Percentiles rank a stretch among this genome's conserved stretches.
phyloP scores from a whole-genome alignment of 2,888 invertebrate species.

The Dryomyza anilis region DNA sequence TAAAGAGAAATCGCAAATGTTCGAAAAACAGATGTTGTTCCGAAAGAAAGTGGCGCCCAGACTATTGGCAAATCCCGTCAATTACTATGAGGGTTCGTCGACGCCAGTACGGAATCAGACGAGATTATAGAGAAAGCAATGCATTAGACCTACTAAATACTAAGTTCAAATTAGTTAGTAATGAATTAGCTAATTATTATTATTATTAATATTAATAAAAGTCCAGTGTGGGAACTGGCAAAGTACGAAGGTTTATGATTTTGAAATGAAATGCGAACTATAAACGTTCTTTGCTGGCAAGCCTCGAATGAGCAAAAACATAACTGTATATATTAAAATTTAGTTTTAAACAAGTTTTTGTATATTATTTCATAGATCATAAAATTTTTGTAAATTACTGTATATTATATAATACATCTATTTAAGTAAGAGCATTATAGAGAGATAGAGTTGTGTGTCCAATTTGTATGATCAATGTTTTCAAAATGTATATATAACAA shows the following conservation, averaged over 20 bases:
- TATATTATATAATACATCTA: neutral
- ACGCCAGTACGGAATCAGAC: conserved; percentile 37
- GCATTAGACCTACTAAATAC: too few species aligned
- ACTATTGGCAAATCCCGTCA: conserved; percentile 59
- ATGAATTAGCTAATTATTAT: too few species aligned
- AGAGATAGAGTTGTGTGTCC: neutral
- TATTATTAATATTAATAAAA: too few species aligned
- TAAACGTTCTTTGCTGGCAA: too few species aligned
- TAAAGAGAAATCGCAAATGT: conserved; percentile 59
- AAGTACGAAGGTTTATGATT: too few species aligned
- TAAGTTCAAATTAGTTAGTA: too few species aligned
- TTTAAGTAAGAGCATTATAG: neutral
- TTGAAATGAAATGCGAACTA: too few species aligned
- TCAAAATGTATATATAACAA: neutral
- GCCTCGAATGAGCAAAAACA: neutral
- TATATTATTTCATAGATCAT: neutral
- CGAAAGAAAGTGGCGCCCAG: conserved; percentile 57
- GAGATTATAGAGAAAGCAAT: conserved; percentile 44
- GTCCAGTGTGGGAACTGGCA: too few species aligned
- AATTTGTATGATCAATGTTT: neutral
- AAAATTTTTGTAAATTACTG: neutral
- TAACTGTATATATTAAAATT: neutral
- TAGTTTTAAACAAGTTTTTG: neutral
- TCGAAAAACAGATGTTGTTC: conserved; percentile 56
- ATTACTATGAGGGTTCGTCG: conserved; percentile 49